These are phyloP conservation scores for Diarsia dahlii DNA, from an alignment of 2,888 invertebrate genomes.

Conservation along the genomic window DNA sequence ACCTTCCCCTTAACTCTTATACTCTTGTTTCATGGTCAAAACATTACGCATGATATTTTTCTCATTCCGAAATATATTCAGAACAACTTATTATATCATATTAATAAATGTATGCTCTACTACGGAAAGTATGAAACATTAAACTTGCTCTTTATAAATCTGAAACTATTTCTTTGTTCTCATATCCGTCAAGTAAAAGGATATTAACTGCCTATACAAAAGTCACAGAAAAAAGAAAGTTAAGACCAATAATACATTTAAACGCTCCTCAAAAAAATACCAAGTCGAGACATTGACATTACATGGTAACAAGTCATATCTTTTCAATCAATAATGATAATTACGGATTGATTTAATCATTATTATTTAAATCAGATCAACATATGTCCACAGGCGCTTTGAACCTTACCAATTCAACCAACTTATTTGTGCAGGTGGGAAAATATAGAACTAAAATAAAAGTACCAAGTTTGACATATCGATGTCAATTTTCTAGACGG, in stretches of 20 bases:
- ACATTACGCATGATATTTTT: too few species aligned
- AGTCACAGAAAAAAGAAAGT: slow-evolving; percentile 18
- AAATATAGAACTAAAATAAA: not conserved
- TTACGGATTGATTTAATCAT: slow-evolving; percentile 41
- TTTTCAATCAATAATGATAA: slow-evolving; percentile 42
- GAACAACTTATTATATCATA: not conserved
- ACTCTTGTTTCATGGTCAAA: not conserved
- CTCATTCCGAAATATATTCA: not conserved
- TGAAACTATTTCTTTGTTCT: not conserved
- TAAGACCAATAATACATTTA: not conserved
- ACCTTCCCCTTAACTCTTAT: too few species aligned
- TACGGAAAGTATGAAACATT: not conserved
- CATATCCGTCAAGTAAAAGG: not conserved
- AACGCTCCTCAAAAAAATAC: not conserved
- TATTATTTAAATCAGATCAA: slow-evolving; percentile 52
- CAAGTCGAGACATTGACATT: slow-evolving; percentile 22
- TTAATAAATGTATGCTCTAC: not conserved
- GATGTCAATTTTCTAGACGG: too few species aligned
- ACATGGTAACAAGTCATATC: slow-evolving; percentile 23
- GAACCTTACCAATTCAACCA: slow-evolving; percentile 8
- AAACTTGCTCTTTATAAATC: not conserved
- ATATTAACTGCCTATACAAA: not conserved
- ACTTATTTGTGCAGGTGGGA: not conserved
- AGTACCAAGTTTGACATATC: too few species aligned
- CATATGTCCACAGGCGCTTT: slow-evolving; percentile 45